phyloP scores from a whole-genome alignment of 1,140 invertebrate species.

The Camponotus vicinus region DNA sequence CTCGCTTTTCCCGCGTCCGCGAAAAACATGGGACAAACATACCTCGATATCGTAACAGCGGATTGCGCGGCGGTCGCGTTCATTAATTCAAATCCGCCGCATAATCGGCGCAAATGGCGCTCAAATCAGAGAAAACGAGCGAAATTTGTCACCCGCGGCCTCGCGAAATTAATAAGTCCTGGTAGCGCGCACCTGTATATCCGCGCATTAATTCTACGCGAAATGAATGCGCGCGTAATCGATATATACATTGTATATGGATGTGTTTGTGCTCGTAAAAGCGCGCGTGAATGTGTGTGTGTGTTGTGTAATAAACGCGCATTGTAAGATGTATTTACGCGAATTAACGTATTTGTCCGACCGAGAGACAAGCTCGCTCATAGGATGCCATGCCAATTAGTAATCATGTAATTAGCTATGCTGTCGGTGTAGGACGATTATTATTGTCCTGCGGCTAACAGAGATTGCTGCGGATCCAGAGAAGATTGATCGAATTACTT shows the following conservation, averaged over 20 bases:
- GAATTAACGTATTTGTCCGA: slow-evolving; percentile 23
- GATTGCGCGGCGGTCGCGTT: slow-evolving; percentile 22
- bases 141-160: slow-evolving; percentile 17
- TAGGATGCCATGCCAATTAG: slow-evolving; percentile 53
- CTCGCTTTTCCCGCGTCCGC: not conserved
- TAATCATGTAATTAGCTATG: slow-evolving; percentile 58
- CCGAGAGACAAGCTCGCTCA: not conserved
- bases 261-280: not conserved
- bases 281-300: no score
- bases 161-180: slow-evolving; percentile 62
- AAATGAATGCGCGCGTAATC: slow-evolving; percentile 42
- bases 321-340: slow-evolving; percentile 48
- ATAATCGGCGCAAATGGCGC: slow-evolving; percentile 53
- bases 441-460: slow-evolving; percentile 37
- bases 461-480: not conserved
- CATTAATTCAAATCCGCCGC: slow-evolving; percentile 57
- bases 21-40: slow-evolving; percentile 4
- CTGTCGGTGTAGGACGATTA: slow-evolving; percentile 18
- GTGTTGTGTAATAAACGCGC: no score
- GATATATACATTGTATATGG: not conserved
- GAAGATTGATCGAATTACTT: slow-evolving; percentile 34
- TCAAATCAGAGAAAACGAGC: slow-evolving; percentile 50
- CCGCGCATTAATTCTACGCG: slow-evolving; percentile 33
- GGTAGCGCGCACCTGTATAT: not conserved
- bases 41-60: not conserved